A percentile compares a stretch with the other conserved stretches of the same genome.
Evolutionary conservation across 2,797 vertebrate species (phyloP).

Genomic region (Cirrhinus molitorella): DNA sequence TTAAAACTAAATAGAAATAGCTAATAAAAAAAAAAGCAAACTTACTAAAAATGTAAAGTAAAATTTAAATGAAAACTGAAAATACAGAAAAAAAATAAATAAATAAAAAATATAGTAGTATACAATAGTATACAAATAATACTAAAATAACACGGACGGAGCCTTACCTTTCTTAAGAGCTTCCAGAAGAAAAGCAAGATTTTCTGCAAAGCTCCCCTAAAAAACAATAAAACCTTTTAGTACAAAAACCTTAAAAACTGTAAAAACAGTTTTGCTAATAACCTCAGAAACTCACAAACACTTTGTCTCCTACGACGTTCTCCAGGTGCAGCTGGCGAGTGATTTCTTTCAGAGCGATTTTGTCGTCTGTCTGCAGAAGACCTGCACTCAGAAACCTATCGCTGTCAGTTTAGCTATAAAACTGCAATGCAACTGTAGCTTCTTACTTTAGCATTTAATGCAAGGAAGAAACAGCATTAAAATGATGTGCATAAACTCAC

Average conservation of each 20-base stretch:
- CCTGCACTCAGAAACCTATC: slow-evolving; percentile 74
- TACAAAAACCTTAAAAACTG: not conserved
- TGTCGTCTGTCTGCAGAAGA: slow-evolving; percentile 92
- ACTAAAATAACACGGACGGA: not conserved
- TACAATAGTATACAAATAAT: not conserved
- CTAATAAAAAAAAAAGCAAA: not conserved
- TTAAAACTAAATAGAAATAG: not conserved
- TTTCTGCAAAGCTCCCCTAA: slow-evolving; percentile 98
- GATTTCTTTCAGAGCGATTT: slow-evolving; percentile 93
- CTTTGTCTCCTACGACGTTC: slow-evolving; percentile 95
- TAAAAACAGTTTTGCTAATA: not conserved
- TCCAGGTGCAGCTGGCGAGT: slow-evolving; percentile 93
- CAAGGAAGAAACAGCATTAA: not conserved
- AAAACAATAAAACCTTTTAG: not conserved
- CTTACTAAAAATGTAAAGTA: not conserved
- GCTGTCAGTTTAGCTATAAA: not conserved
- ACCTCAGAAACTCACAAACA: slow-evolving; percentile 87
- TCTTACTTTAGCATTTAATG: not conserved
- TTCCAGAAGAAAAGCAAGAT: slow-evolving; percentile 92
- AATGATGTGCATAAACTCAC: slow-evolving; percentile 73
- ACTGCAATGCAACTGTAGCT: not conserved
- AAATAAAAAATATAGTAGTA: not conserved
- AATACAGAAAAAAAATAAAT: not conserved
- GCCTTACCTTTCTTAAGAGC: slow-evolving; percentile 90
- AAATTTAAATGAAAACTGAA: not conserved